Conservation (phyloP, 2,888 invertebrate genomes). For the Tanaodytes sp. region DNA sequence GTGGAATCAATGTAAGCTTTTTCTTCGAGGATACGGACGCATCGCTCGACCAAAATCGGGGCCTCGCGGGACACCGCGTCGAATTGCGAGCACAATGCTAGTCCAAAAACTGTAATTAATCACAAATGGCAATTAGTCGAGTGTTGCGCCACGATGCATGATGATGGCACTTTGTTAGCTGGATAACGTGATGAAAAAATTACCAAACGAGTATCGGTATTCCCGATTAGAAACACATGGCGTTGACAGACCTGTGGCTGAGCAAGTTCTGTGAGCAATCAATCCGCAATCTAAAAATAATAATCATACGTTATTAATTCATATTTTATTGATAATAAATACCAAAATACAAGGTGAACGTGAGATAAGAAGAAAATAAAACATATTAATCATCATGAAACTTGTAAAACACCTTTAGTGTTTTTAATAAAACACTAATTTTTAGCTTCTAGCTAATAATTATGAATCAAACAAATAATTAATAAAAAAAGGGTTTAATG, state of each 20-base stretch:
- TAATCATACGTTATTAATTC: conserved; percentile 8
- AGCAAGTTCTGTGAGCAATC: conserved; percentile 81
- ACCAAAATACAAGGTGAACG: too few species aligned
- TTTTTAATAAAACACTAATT: too few species aligned
- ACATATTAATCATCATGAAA: too few species aligned
- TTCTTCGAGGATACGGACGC: conserved; percentile 78
- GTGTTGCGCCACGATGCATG: too few species aligned
- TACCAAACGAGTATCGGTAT: conserved; percentile 69
- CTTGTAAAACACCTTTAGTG: too few species aligned
- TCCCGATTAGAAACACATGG: conserved; percentile 74
- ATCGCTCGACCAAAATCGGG: conserved; percentile 77
- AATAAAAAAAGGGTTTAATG: too few species aligned
- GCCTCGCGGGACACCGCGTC: conserved; percentile 76
- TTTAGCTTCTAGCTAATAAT: too few species aligned
- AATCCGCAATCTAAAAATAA: conserved; percentile 78
- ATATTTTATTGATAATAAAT: not conserved
- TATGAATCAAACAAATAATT: too few species aligned
- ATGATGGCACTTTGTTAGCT: too few species aligned
- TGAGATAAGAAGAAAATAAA: too few species aligned
- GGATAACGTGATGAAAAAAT: conserved; percentile 29
- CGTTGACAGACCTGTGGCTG: conserved; percentile 77
- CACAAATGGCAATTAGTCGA: conserved; percentile 1
- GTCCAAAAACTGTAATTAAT: conserved; percentile 76
- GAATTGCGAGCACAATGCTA: conserved; percentile 78
- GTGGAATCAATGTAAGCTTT: conserved; percentile 74